Evolutionary conservation across 2,113 vertebrate genomes (phyloP), one percentile per base, ranked within the genome.

Genomic region (Laticauda colubrina): DNA sequence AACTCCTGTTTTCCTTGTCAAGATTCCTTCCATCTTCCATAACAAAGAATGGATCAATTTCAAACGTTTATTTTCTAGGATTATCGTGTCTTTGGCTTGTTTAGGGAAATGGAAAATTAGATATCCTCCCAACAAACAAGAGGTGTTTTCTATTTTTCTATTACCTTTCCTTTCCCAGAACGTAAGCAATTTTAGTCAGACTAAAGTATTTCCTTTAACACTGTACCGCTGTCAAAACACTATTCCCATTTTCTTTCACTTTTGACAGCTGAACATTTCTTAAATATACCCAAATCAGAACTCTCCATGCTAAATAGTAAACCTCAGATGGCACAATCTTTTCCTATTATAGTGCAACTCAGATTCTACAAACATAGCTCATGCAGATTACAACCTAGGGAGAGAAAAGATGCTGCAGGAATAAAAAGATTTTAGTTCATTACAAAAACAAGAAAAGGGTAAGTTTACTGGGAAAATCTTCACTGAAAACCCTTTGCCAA

Each of bases 211-310:
- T 98, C 97, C 98, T 97, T 98, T 98, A 97, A 97, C 97, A 97
- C 97, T 97, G 95, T 97, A 97, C 96, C 94, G 96, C 97, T 98
- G 98, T 98, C 98, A 98, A 98, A 98, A 98, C 98, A 98, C 97
- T 97, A 97, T 97, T 97, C 97, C 97, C 96, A 96, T 97, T 98
- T 97, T 98, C 97, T 97, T 96, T 97, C 97, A 96, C 97, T 97
- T 98, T 97, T 98, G 98, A 98, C 97, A 98, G 97, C 97, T 98
- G 97, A 98, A 96, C 96, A 96, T 97, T 98, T 98, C 97, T 98
- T 98, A 98, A 98, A 98, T 98, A 98, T 96, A 98, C 97, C 97
- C 97, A 98, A 98, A 97, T 98, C 97, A 95, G 98, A 98, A 98
- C 97, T 96, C 97, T 98, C 97, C 96, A 95, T 90, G 94, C 97